These are phyloP conservation scores for Oryzias curvinotus DNA, from an alignment of 2,113 vertebrate genomes.

Conservation along the genomic window DNA sequence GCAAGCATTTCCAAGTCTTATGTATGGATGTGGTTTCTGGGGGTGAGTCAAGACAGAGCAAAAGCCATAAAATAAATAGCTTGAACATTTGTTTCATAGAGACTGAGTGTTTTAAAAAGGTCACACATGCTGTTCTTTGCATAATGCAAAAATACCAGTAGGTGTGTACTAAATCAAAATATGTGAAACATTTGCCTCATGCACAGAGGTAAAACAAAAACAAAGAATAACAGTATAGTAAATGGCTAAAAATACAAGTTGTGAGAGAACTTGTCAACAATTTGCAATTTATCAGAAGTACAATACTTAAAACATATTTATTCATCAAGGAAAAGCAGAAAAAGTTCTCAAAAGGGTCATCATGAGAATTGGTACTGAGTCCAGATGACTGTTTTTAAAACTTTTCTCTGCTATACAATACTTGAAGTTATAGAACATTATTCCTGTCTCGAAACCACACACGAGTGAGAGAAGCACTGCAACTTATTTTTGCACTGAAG, in stretches of 20 bases:
- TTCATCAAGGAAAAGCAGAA: no score
- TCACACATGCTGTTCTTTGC: constrained; percentile 26
- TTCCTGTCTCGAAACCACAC: constrained; percentile 42
- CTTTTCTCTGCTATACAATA: no score
- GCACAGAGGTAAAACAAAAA: constrained; percentile 39
- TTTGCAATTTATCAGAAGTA: constrained; percentile 56
- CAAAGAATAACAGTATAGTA: constrained; percentile 10
- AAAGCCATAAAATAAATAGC: constrained; percentile 23
- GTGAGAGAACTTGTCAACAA: constrained; percentile 42
- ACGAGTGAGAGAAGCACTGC: constrained; percentile 25
- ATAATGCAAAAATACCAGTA: constrained; percentile 14
- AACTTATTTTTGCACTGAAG: constrained; percentile 40
- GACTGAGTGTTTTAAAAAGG: constrained; percentile 28
- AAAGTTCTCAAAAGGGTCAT: no score
- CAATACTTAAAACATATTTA: constrained; percentile 44
- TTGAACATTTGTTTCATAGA: constrained; percentile 38
- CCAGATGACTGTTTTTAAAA: no score
- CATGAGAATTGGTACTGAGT: no score
- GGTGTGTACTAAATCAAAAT: constrained; percentile 13
- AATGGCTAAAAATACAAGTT: constrained; percentile 11
- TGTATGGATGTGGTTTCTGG: constrained; percentile 20
- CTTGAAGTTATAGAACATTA: constrained; percentile 65
- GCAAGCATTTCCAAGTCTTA: constrained; percentile 37
- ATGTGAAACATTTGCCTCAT: constrained; percentile 28
- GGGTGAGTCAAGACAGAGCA: constrained; percentile 18